Base-by-base conservation (phyloP, 1,140 invertebrate genomes). In the Heliconius eleuchia region DNA sequence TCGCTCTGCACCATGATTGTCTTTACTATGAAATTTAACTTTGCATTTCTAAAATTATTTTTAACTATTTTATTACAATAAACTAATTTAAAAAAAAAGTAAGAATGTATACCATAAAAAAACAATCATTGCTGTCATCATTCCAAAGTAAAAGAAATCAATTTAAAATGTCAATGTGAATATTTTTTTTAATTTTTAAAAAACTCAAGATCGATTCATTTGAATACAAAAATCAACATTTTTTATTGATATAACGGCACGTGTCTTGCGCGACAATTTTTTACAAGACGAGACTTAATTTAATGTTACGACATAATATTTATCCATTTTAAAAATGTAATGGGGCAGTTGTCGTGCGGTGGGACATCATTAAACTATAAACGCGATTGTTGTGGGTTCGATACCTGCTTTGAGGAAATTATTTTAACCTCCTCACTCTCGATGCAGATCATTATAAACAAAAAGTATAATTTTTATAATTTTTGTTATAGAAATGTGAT, bases 251-350 rank as follows among this genome's bases (percentile, higher is more conserved):
- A 57, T 23, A 57, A 23, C n/a, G 55, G 55, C 55, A 57, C 55
- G 55, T 23, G 52, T 16, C 52, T 55, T 18, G 55, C 19, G 19
- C 18, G 18, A 18, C 52, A 4, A 23, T n/a, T 57, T 57, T 57
- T 57, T 57, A 57, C n/a, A n/a, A 57, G 55, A 57, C 55, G 55
- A 57, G 55, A 57, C 55, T 57, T 57, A 16, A 57, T 57, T 57
- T 23, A 57, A 57, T n/a, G 55, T 57, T 57, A 57, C 19, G 1
- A 57, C 55, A 23, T 57, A 37, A 37, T 37, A 37, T 19, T 23
- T 23, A n/a, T 4, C 5, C 52, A 6, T n/a, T 55, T 19, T 19
- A 23, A 57, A 57, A 57, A 19, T 18, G 18, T 6, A 55, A 55
- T 55, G 52, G 1, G 52, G 52, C 4, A 18, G 4, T 16, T 9